phyloP scores from a whole-genome alignment of 2,888 invertebrate genomes.

The Apeira syringaria region DNA sequence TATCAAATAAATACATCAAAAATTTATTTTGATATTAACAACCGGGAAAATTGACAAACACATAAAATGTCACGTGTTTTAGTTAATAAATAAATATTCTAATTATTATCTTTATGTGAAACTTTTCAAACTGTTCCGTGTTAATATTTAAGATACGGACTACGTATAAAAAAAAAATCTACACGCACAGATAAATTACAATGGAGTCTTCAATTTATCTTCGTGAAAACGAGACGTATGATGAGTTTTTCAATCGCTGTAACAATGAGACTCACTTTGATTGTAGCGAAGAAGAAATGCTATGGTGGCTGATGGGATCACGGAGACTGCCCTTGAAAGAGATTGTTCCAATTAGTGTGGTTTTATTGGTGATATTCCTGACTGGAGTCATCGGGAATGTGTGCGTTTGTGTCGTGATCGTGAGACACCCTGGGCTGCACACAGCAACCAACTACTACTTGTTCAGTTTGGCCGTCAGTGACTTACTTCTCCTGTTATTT shows the following conservation, averaged over 20 bases:
- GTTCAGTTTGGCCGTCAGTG: conserved; percentile 94
- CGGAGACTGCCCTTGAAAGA: conserved; percentile 83
- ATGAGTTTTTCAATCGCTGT: conserved; percentile 72
- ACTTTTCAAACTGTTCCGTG: not conserved
- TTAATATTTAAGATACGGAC: not conserved
- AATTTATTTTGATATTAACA: too few species aligned
- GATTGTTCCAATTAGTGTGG: conserved; percentile 85
- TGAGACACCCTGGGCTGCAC: conserved; percentile 90
- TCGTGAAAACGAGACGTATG: conserved; percentile 64
- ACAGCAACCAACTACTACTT: conserved; percentile 96
- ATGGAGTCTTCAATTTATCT: conserved; percentile 56
- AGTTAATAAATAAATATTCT: too few species aligned
- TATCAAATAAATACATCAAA: too few species aligned
- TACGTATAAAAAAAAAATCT: too few species aligned
- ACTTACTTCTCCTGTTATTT: conserved; percentile 90
- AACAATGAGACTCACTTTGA: conserved; percentile 78
- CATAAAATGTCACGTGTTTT: too few species aligned
- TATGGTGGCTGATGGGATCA: conserved; percentile 85
- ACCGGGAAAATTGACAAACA: too few species aligned
- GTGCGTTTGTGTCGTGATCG: conserved; percentile 93
- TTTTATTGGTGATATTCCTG: conserved; percentile 91
- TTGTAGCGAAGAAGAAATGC: conserved; percentile 84
- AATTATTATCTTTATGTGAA: too few species aligned
- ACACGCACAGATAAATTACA: conserved; percentile 27
- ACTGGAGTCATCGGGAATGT: conserved; percentile 94